phyloP scores from a whole-genome alignment of 2,113 vertebrate genomes.

The Indicator indicator region DNA sequence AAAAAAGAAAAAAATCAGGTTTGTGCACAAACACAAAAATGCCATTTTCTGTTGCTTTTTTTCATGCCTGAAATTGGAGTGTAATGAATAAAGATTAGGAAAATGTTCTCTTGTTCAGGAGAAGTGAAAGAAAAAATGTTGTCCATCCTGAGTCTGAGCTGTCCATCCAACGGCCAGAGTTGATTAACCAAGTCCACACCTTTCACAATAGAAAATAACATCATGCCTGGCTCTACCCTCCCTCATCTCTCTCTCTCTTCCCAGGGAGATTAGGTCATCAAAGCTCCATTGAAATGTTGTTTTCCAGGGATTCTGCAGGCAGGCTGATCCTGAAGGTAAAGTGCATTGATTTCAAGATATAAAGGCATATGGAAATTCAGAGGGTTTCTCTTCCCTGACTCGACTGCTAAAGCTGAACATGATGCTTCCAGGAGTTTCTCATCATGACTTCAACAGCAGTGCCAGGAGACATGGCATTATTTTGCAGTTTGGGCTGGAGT shows the following conservation, averaged over 20 bases:
- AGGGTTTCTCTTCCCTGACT: fast-evolving
- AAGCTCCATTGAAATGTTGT: neutral
- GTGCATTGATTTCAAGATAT: neutral
- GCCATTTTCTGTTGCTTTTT: neutral
- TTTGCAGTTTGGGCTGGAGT: neutral
- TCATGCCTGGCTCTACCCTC: neutral
- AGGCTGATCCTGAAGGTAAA: neutral
- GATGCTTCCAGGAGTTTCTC: neutral
- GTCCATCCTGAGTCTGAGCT: neutral
- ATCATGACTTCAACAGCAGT: fast-evolving
- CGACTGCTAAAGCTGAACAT: neutral
- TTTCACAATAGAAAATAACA: neutral
- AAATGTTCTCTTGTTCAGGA: neutral
- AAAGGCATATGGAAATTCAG: neutral
- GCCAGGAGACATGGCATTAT: neutral
- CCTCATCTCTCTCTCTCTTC: neutral
- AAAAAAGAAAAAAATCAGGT: neutral
- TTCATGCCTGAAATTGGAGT: neutral
- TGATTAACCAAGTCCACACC: neutral
- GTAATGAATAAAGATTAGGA: neutral
- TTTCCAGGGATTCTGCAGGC: conserved; percentile 22
- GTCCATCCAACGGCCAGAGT: neutral
- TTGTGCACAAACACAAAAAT: neutral
- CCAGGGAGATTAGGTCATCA: neutral
- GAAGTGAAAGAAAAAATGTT: neutral